Conservation (phyloP, 2,888 invertebrate species). For the Drosophila dives region DNA sequence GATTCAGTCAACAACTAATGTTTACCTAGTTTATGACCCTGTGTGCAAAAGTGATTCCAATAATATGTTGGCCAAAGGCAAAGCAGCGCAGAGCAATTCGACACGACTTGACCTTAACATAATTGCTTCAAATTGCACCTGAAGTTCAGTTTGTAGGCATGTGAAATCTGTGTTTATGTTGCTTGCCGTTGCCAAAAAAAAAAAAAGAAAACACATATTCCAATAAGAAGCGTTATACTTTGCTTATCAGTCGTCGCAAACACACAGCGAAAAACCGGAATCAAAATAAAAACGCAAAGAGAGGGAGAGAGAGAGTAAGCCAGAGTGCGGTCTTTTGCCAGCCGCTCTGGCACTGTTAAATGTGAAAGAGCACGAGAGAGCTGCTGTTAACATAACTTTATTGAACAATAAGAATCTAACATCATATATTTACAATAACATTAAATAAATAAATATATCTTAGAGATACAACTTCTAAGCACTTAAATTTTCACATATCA, state of each 20-base stretch:
- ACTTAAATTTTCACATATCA: too few relatives aligned
- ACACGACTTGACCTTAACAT: conserved; percentile 57
- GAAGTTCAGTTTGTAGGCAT: conserved; percentile 56
- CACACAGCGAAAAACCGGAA: conserved; percentile 72
- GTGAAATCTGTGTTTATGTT: conserved; percentile 48
- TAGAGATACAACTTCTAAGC: fast-evolving
- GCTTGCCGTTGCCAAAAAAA: conserved; percentile 29
- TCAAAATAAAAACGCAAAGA: conserved; percentile 68
- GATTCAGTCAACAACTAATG: conserved; percentile 38
- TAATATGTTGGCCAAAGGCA: conserved; percentile 36
- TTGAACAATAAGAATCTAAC: neutral
- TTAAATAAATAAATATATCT: neutral
- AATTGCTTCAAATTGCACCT: conserved; percentile 59
- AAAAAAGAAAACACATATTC: conserved; percentile 24
- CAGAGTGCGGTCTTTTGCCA: conserved; percentile 9
- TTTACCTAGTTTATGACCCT: conserved; percentile 43
- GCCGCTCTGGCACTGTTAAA: conserved; percentile 36
- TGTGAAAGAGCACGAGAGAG: conserved; percentile 12
- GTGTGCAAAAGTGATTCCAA: conserved; percentile 45
- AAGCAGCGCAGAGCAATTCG: conserved; percentile 37
- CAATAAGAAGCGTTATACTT: conserved; percentile 42
- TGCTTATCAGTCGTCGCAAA: conserved; percentile 64
- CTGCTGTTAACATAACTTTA: conserved; percentile 18
- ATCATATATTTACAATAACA: neutral
- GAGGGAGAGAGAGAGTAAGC: conserved; percentile 1